Evolutionary conservation across 2,888 invertebrate species (phyloP), one percentile per base, ranked within the genome.

Genomic region (Euclidia mi): DNA sequence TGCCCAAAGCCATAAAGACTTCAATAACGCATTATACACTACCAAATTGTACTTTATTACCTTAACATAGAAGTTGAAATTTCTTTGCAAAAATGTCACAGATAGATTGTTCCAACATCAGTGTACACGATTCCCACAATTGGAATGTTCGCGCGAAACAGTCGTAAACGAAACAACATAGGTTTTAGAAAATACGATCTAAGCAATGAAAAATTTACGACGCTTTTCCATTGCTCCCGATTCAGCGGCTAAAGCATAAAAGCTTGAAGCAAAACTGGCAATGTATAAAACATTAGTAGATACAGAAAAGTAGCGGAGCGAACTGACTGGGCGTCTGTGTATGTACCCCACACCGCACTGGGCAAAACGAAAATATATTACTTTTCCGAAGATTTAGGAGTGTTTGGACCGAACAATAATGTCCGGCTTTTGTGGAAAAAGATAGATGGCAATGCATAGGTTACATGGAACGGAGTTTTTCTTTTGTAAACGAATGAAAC

Each of bases 351-450:
- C 89, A 91, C 94, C 92, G 88, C 93, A 91, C 87, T 90, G 93
- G 89, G 91, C 92, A 95, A 94, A 95, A 94, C 94, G 94, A 95
- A 94, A 93, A 95, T 95, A 95, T 95, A 95, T 95, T 94, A 93
- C 95, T 94, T 91, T 93, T 91, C 91, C 92, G 91, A 94, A 95
- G 94, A 95, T 95, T 95, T 94, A 95, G 88, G 94, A 93, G 94
- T 94, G 94, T 94, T 94, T 94, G 94, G 94, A 95, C 94, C 95
- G 94, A 94, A 94, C 95, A 95, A 95, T 95, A 95, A 95, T 95
- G 95, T 95, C 95, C 94, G 88, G 94, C 94, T 94, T 95, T 95
- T 95, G 95, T 95, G 92, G 93, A 94, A 92, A 94, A 92, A 94
- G 95, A 95, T 94, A 94, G 89, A 95, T 94, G 92, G 94, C 91